These are phyloP conservation scores for Drosophila leontia DNA, from an alignment of 1,140 invertebrate genomes.

Conservation along the genomic window DNA sequence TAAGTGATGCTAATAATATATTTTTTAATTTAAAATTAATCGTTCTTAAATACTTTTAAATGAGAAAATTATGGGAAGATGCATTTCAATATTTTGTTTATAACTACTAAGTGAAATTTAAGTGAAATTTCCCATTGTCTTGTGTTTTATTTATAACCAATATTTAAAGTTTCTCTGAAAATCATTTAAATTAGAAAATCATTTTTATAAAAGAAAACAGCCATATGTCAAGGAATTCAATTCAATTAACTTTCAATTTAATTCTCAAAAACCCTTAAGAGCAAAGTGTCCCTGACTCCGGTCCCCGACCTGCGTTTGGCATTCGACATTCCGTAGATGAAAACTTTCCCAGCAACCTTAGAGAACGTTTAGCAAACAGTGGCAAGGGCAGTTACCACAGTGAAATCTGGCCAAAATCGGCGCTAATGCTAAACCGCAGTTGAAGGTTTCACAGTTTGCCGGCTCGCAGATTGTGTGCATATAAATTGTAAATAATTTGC, in stretches of 20 bases:
- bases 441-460: slow-evolving; percentile 43
- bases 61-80: too few species aligned
- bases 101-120: too few species aligned
- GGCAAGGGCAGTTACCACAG: slow-evolving; percentile 36
- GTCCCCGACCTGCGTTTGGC: slow-evolving; percentile 28
- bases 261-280: slow-evolving; percentile 15
- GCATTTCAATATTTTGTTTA: too few species aligned
- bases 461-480: slow-evolving; percentile 35
- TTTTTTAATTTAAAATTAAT: background rate
- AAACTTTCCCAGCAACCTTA: slow-evolving; percentile 45
- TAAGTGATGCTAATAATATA: background rate
- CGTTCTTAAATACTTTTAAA: background rate
- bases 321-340: slow-evolving; percentile 13
- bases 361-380: slow-evolving; percentile 48
- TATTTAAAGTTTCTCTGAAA: too few species aligned
- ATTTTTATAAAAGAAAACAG: background rate
- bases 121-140: too few species aligned
- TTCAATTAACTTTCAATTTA: background rate
- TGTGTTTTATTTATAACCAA: too few species aligned
- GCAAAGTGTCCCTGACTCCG: slow-evolving; percentile 19
- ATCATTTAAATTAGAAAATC: background rate
- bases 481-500: slow-evolving; percentile 54
- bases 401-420: slow-evolving; percentile 42
- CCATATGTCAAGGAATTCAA: background rate
- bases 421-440: slow-evolving; percentile 42